phyloP scores from a whole-genome alignment of 2,888 invertebrate genomes.

The Phragmatobia fuliginosa region DNA sequence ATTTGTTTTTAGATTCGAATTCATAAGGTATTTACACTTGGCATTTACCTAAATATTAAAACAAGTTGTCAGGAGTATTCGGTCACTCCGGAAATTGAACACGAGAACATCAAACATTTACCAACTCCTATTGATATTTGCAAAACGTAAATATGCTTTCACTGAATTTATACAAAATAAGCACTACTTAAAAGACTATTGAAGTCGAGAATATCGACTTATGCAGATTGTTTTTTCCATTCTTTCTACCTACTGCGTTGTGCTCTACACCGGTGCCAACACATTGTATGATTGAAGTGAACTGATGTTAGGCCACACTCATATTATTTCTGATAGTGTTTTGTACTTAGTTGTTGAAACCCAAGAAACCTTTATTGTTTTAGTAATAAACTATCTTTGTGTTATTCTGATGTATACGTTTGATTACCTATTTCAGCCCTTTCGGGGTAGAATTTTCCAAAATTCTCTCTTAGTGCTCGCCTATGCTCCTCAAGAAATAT shows the following conservation, averaged over 20 bases:
- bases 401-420: too few relatives aligned
- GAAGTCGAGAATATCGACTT: not conserved
- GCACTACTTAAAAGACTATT: not conserved
- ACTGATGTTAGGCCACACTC: too few relatives aligned
- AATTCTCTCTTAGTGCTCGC: too few relatives aligned
- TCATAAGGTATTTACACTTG: constrained; percentile 44
- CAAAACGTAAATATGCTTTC: constrained; percentile 25
- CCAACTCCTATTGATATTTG: constrained; percentile 40
- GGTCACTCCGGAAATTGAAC: constrained; percentile 56
- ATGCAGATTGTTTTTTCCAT: not conserved
- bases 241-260: too few relatives aligned
- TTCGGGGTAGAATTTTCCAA: too few relatives aligned
- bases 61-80: constrained; percentile 51
- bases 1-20: constrained; percentile 42
- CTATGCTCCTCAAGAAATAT: too few relatives aligned
- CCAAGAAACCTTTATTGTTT: not conserved
- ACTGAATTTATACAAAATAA: constrained; percentile 24
- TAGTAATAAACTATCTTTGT: too few relatives aligned
- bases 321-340: not conserved
- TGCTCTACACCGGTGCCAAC: too few relatives aligned
- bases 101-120: constrained; percentile 55
- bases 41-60: constrained; percentile 54
- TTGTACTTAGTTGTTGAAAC: not conserved
- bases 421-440: too few relatives aligned
- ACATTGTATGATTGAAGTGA: not conserved